Percentiles rank a stretch among this genome's conserved stretches.
Conservation (phyloP, 2,113 vertebrate species). For the Brachionichthys hirsutus region DNA sequence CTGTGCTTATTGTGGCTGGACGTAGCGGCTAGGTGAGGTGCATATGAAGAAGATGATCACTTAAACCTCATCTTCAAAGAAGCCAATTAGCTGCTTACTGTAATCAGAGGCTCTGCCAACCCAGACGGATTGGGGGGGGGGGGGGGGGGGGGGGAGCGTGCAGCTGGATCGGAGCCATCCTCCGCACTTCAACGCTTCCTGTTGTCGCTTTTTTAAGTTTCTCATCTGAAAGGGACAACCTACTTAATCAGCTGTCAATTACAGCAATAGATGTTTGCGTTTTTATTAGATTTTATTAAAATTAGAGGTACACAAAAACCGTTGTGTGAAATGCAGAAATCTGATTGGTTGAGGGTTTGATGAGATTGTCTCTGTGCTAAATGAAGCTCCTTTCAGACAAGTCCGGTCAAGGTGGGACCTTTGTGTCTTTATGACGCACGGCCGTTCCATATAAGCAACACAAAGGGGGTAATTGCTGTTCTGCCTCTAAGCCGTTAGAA, state of each 20-base stretch:
- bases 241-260: conserved; percentile 47
- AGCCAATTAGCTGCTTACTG: conserved; percentile 50
- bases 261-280: conserved; percentile 51
- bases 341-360: too few relatives aligned
- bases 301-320: neutral
- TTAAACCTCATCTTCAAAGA: conserved; percentile 60
- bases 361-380: too few relatives aligned
- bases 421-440: too few relatives aligned
- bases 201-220: conserved; percentile 19
- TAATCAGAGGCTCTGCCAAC: conserved; percentile 61
- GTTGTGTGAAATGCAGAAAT: neutral
- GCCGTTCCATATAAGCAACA: too few relatives aligned
- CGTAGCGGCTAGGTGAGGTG: conserved; percentile 29
- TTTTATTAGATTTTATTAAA: conserved; percentile 27
- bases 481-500: too few relatives aligned
- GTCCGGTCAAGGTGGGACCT: too few relatives aligned
- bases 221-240: conserved; percentile 6
- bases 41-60: conserved; percentile 39
- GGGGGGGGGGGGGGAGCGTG: too few relatives aligned
- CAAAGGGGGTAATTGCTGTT: too few relatives aligned
- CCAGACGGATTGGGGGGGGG: conserved; percentile 40
- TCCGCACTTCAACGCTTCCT: conserved; percentile 24
- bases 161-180: conserved; percentile 49
- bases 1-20: conserved; percentile 56
- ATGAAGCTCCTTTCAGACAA: too few relatives aligned